These are phyloP conservation scores for Piaya cayana DNA, from an alignment of 2,113 vertebrate genomes.

Conservation along the genomic window DNA sequence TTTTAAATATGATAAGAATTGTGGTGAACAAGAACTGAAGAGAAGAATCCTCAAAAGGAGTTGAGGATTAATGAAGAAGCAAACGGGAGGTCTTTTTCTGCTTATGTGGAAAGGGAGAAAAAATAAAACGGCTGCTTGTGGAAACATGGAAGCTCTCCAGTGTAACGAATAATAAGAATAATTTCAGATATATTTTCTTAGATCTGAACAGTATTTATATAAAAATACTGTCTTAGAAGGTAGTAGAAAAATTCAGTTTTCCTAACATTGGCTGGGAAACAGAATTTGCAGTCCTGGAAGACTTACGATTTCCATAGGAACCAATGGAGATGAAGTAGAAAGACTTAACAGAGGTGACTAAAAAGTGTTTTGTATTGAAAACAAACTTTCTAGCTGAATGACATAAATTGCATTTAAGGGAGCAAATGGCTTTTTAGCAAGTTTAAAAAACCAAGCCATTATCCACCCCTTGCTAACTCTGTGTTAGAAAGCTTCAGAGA, in stretches of 20 bases:
- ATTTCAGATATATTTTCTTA: conserved; percentile 33
- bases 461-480: neutral
- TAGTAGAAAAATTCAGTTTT: conserved; percentile 15
- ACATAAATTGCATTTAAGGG: neutral
- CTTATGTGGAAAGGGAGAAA: neutral
- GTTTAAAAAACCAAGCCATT: neutral
- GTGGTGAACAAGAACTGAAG: neutral
- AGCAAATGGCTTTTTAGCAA: conserved; percentile 24
- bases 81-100: neutral
- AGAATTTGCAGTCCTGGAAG: conserved; percentile 48
- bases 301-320: conserved; percentile 43
- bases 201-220: conserved; percentile 15
- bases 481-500: neutral
- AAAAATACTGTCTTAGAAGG: conserved; percentile 31
- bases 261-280: neutral
- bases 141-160: conserved; percentile 41
- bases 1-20: neutral
- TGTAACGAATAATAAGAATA: conserved; percentile 26
- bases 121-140: neutral
- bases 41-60: too few relatives aligned
- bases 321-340: conserved; percentile 48
- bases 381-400: conserved; percentile 38
- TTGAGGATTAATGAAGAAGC: neutral
- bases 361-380: conserved; percentile 43
- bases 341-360: conserved; percentile 51